Base-by-base conservation (phyloP, 2,113 vertebrate species). In the Zingel zingel region DNA sequence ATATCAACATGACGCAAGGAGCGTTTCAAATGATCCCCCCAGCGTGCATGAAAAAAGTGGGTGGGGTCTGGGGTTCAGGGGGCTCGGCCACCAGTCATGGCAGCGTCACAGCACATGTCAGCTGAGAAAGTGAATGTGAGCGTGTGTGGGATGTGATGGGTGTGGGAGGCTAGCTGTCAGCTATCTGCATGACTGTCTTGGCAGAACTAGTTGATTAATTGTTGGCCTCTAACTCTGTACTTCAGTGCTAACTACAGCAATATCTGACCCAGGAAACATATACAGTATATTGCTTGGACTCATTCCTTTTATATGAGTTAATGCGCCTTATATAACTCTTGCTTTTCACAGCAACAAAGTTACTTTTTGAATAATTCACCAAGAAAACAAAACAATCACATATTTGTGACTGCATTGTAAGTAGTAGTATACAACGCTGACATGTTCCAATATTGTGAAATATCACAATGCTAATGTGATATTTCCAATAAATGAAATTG, bases 141-240 rank as follows among this genome's bases (percentile, higher is more conserved):
- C 3, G 9, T 72, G n/a, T n/a, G n/a, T 18, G 12, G 27, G 72
- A 50, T 67, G 78, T 63, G 76, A 63, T 43, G 58, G 76, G 51
- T 48, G 68, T 68, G 54, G 30, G 59, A 30, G 50, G 75, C 36
- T 61, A 16, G 6, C 51, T 80, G 79, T 82, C 77, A 86, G 77
- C 73, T 79, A 81, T 82, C 63, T 57, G 74, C 77, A 74, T 39
- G 80, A 62, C 78, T 86, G 79, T 78, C 74, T 21, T 54, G 50
- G 54, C 67, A 74, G 39, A 87, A 69, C 23, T 30, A 25, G 51
- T n/a, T 84, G 21, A 80, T 51, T 78, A 21, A 81, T 75, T 51
- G 14, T 23, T 67, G 50, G 54, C 27, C 47, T 19, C 23, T 48
- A 30, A 63, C 33, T 27, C 50, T 61, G 51, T 65, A 56, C 62